These are phyloP conservation scores for Amiota communis DNA, from an alignment of 2,888 invertebrate genomes.

Conservation along the genomic window DNA sequence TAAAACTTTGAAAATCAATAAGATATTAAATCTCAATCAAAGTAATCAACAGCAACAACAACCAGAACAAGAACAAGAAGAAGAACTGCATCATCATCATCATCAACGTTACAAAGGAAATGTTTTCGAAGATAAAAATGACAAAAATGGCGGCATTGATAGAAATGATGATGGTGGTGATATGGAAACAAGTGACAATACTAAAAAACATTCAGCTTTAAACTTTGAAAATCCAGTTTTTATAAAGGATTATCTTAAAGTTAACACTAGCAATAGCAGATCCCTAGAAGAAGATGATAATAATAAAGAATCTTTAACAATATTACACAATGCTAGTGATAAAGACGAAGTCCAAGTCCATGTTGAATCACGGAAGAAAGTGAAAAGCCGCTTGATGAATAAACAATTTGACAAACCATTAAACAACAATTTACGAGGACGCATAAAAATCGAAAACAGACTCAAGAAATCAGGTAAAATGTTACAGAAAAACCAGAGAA, in stretches of 20 bases:
- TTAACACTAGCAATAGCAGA: background rate
- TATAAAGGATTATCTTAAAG: conserved; percentile 5
- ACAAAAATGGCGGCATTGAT: conserved; percentile 53
- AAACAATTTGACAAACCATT: conserved; percentile 69
- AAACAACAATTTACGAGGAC: conserved; percentile 65
- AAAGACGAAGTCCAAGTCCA: background rate
- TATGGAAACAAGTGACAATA: conserved; percentile 19
- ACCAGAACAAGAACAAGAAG: conserved; percentile 2
- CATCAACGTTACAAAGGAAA: background rate
- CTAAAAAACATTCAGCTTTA: background rate
- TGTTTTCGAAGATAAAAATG: background rate
- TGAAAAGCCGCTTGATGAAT: conserved; percentile 20
- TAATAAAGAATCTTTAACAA: conserved; percentile 14
- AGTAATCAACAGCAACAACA: conserved; percentile 45
- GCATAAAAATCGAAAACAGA: conserved; percentile 13
- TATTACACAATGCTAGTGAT: conserved; percentile 28
- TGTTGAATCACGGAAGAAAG: background rate
- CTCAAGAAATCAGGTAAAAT: conserved; percentile 58
- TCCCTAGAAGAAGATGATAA: conserved; percentile 1
- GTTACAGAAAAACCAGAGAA: conserved; percentile 41
- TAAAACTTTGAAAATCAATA: conserved; percentile 65
- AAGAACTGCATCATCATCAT: background rate
- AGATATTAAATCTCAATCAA: conserved; percentile 63
- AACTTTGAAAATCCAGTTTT: background rate
- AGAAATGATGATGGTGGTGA: conserved; percentile 46